These are phyloP conservation scores for Vanessa atalanta DNA, from an alignment of 1,140 invertebrate species.

Conservation along the genomic window DNA sequence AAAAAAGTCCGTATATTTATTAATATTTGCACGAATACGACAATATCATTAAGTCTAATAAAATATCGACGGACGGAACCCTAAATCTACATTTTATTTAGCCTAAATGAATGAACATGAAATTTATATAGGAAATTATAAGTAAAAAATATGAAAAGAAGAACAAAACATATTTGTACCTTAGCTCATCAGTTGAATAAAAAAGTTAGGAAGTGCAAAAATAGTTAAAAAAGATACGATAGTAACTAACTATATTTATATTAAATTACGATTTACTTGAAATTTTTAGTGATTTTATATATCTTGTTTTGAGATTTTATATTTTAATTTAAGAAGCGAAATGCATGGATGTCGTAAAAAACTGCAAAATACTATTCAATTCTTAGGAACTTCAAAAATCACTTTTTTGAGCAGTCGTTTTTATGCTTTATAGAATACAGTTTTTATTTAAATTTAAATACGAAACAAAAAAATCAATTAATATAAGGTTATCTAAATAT, in stretches of 20 bases:
- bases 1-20: slow-evolving; percentile 11
- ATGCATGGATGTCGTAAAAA: slow-evolving; percentile 12
- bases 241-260: background rate
- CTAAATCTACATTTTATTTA: slow-evolving; percentile 51
- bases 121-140: background rate
- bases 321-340: slow-evolving; percentile 6
- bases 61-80: slow-evolving; percentile 56
- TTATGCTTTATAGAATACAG: background rate
- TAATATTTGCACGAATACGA: slow-evolving; percentile 16
- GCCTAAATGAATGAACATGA: slow-evolving; percentile 23
- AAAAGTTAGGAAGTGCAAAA: background rate
- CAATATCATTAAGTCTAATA: slow-evolving; percentile 5
- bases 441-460: background rate
- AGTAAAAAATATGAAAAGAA: background rate
- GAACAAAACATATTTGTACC: too few species aligned
- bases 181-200: background rate
- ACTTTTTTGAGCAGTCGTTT: slow-evolving; percentile 34
- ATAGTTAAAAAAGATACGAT: background rate
- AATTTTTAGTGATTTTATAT: background rate
- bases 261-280: background rate
- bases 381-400: slow-evolving; percentile 33
- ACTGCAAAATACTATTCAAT: slow-evolving; percentile 24
- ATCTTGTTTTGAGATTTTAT: background rate
- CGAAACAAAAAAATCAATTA: background rate
- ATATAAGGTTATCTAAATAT: too few species aligned